Base-by-base conservation (phyloP, 2,888 invertebrate genomes). In the Iselma pallidipennis region DNA sequence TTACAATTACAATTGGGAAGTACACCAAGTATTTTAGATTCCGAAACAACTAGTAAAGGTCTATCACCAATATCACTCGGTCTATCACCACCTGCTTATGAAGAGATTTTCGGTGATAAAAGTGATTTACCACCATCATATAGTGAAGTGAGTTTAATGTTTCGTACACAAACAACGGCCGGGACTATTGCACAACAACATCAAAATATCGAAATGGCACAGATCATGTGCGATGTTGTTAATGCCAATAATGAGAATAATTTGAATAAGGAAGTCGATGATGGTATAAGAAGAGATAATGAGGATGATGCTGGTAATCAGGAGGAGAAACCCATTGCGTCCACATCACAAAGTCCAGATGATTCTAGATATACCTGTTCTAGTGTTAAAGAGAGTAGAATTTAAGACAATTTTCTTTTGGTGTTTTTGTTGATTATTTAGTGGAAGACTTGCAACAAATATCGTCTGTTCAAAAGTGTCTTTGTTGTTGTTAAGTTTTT, bases 11-110 rank as follows among this genome's bases (percentile, higher is more conserved):
- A 64, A 72, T 77, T 73, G 65, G 81, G 67, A 68, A 83, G 79
- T 78, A 83, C 75, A 49, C 82, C 75, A 71, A 84, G 77, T 75
- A 79, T 77, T 76, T 79, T 84, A 69, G 84, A 84, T 58, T 83
- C 83, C 9, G 85, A 84, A 66, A 82, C 83, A 7, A 83, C 83
- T n/a, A 84, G 84, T 72, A 85, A 85, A 64, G 84, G 84, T 7
- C 80, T 84, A 48, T 78, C 83, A 4, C 84, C 84, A 0, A 76
- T 82, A 14, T 83, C 83, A 1, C 68, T 80, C 49, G 83, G 83
- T 31, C 80, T 82, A 45, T 83, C 84, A 2, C 85, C 85, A 0
- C 85, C 85, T 0, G 81, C 84, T 0, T 85, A 85, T 71, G 85
- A 85, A 53, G 84, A 84, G 62, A 83, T 85, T 58, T 85, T 84